phyloP scores from a whole-genome alignment of 2,888 invertebrate species.

The Netelia melanura region DNA sequence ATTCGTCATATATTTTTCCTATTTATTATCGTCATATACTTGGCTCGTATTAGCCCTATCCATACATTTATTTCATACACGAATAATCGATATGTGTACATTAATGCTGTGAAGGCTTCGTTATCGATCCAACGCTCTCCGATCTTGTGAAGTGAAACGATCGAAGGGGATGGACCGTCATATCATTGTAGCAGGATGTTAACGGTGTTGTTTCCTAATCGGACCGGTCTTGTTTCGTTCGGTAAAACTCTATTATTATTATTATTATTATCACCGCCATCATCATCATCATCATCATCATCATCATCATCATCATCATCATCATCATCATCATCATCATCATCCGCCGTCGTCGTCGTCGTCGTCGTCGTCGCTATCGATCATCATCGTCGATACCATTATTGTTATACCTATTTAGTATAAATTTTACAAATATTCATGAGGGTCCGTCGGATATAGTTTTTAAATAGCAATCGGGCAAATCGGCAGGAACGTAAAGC shows the following conservation, averaged over 20 bases:
- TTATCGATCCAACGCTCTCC: too few species aligned
- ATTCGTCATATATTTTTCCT: neutral
- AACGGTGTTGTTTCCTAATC: slow-evolving; percentile 56
- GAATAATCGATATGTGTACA: slow-evolving; percentile 12
- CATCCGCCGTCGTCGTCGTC: too few species aligned
- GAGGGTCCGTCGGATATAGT: slow-evolving; percentile 15
- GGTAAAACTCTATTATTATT: slow-evolving; percentile 28
- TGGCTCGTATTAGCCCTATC: neutral
- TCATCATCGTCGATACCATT: neutral
- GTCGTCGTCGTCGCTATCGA: too few species aligned
- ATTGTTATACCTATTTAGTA: slow-evolving; percentile 4
- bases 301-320: neutral
- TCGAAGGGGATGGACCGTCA: neutral
- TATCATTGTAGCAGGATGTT: slow-evolving; percentile 39
- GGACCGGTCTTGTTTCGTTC: slow-evolving; percentile 13
- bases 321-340: neutral
- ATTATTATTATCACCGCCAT: slow-evolving; percentile 9
- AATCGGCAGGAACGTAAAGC: slow-evolving; percentile 22
- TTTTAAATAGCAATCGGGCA: slow-evolving; percentile 13
- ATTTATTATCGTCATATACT: neutral
- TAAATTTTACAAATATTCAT: neutral
- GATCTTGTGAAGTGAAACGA: neutral
- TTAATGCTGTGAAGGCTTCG: neutral
- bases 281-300: neutral
- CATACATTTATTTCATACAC: neutral